Conservation (phyloP, 2,888 invertebrate species). For the Adineta ricciae region DNA sequence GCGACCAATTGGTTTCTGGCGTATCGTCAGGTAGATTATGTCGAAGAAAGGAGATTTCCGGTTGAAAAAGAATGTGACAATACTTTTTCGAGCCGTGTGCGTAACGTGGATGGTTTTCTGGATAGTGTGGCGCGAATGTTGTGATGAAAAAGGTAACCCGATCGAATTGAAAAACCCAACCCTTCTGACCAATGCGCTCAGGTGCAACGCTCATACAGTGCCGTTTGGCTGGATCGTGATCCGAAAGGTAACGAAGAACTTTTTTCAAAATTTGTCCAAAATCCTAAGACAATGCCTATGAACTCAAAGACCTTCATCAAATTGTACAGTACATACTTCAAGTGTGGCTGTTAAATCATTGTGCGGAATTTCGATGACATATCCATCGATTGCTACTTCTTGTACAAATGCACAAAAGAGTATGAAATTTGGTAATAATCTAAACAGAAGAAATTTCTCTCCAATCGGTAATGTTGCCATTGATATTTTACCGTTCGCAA, state of each 20-base stretch:
- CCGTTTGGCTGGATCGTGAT: constrained; percentile 38
- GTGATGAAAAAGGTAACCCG: constrained; percentile 42
- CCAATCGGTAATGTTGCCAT: too few species aligned
- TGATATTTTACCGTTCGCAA: constrained; percentile 35
- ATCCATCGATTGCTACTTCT: constrained; percentile 35
- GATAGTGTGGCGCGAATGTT: constrained; percentile 44
- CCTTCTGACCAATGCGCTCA: constrained; percentile 36
- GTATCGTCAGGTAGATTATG: constrained; percentile 42
- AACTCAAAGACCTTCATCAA: not conserved
- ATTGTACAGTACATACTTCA: not conserved
- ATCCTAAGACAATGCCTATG: constrained; percentile 36
- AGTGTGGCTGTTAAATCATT: constrained; percentile 12
- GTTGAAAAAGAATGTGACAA: constrained; percentile 42
- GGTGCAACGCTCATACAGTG: constrained; percentile 40
- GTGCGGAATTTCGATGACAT: constrained; percentile 19
- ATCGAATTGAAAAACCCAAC: constrained; percentile 42
- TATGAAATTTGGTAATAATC: constrained; percentile 35
- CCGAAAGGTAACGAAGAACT: constrained; percentile 38
- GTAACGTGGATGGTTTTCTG: constrained; percentile 39
- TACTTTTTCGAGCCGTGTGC: constrained; percentile 37
- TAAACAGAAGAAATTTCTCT: too few species aligned
- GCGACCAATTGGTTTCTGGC: constrained; percentile 40
- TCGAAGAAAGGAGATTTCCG: constrained; percentile 43
- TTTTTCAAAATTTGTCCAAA: constrained; percentile 39
- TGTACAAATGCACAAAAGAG: constrained; percentile 39